Conservation (phyloP, 2,113 vertebrate genomes). For the Corydoras maculifer region DNA sequence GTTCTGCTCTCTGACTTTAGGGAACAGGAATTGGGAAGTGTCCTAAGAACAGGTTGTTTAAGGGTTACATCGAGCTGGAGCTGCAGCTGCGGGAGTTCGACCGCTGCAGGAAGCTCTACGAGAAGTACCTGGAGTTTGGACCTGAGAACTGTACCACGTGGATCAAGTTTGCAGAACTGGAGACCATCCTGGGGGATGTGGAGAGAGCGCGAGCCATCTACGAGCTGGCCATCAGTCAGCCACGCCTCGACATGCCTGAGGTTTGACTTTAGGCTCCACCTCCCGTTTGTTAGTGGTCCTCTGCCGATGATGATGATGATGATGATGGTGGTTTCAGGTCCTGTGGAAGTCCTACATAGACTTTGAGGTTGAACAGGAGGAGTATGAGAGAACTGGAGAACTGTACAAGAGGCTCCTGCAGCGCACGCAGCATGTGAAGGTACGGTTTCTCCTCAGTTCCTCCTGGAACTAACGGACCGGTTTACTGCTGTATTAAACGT, state of each 20-base stretch:
- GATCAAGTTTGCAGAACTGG: slow-evolving; percentile 96
- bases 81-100: slow-evolving; percentile 92
- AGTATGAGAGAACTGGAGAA: slow-evolving; percentile 85
- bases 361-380: slow-evolving; percentile 96
- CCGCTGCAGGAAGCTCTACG: slow-evolving; percentile 93
- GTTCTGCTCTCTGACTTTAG: slow-evolving; percentile 54
- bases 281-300: background rate
- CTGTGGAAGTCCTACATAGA: slow-evolving; percentile 99
- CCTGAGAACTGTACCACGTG: slow-evolving; percentile 96
- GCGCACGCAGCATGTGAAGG: slow-evolving; percentile 93
- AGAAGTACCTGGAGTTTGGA: slow-evolving; percentile 92
- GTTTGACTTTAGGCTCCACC: slow-evolving; percentile 55
- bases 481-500: no score
- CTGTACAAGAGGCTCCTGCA: slow-evolving; percentile 88
- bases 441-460: slow-evolving; percentile 41
- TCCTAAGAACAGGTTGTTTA: slow-evolving; percentile 96
- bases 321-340: slow-evolving; percentile 63
- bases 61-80: slow-evolving; percentile 95
- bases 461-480: no score
- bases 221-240: slow-evolving; percentile 90
- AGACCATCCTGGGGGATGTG: slow-evolving; percentile 87
- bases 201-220: slow-evolving; percentile 90
- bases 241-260: slow-evolving; percentile 94
- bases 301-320: background rate
- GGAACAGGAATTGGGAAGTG: slow-evolving; percentile 89